phyloP scores from a whole-genome alignment of 1,140 invertebrate genomes.

The Drosophila subobscura region DNA sequence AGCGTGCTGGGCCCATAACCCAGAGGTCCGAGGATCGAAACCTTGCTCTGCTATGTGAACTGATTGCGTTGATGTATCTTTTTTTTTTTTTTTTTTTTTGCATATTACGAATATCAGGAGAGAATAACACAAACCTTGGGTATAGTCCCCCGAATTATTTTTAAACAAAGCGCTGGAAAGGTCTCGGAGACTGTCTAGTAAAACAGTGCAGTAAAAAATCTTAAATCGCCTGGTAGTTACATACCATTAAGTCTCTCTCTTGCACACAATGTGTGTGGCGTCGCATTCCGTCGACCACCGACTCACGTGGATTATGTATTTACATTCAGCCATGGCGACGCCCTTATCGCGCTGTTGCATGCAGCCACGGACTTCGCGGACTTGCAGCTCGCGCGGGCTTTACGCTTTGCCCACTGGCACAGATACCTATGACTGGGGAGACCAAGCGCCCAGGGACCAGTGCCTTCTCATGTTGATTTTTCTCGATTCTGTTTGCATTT shows the following conservation, averaged over 20 bases:
- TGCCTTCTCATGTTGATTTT: conserved; percentile 66
- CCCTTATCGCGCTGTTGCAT: conserved; percentile 54
- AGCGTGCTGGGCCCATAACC: conserved; percentile 99
- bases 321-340: conserved; percentile 47
- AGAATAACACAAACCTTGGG: too few relatives aligned
- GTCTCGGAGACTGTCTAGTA: too few relatives aligned
- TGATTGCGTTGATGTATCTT: background rate
- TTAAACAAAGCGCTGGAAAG: too few relatives aligned
- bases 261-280: conserved; percentile 7
- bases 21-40: conserved; percentile 98
- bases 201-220: background rate
- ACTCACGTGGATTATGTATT: conserved; percentile 72
- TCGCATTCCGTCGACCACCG: background rate
- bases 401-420: conserved; percentile 48
- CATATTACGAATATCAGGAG: too few relatives aligned
- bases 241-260: background rate
- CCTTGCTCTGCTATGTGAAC: conserved; percentile 90
- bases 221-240: background rate
- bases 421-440: conserved; percentile 72
- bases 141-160: too few relatives aligned
- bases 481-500: conserved; percentile 58
- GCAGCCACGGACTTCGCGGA: conserved; percentile 28
- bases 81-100: conserved; percentile 1
- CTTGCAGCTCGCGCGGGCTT: conserved; percentile 34
- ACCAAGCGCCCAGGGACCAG: conserved; percentile 42